phyloP scores from a whole-genome alignment of 2,888 invertebrate species.

The Cataglyphis rosenhaueri region DNA sequence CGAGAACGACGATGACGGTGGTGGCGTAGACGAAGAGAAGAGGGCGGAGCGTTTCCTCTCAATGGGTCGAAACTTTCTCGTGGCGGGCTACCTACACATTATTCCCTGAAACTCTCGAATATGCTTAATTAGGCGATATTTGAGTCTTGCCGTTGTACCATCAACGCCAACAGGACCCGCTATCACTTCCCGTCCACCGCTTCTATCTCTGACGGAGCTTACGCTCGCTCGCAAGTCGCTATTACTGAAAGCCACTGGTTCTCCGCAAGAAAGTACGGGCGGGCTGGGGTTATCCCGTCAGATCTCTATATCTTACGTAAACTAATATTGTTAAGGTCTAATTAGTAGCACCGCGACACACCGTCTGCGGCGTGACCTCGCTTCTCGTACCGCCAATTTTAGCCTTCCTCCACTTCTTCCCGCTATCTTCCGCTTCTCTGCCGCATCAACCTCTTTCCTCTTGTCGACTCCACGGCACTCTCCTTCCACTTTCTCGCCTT shows the following conservation, averaged over 20 bases:
- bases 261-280: slow-evolving; percentile 74
- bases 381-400: slow-evolving; percentile 29
- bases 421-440: slow-evolving; percentile 14
- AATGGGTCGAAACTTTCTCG: slow-evolving; percentile 69
- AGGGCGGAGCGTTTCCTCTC: slow-evolving; percentile 58
- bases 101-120: slow-evolving; percentile 79
- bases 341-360: slow-evolving; percentile 76
- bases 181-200: neutral
- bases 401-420: neutral
- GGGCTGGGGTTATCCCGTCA: slow-evolving; percentile 58
- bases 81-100: slow-evolving; percentile 68
- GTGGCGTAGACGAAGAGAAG: slow-evolving; percentile 33
- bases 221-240: slow-evolving; percentile 71
- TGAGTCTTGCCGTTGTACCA: slow-evolving; percentile 60
- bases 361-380: slow-evolving; percentile 36
- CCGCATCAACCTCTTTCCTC: slow-evolving; percentile 18
- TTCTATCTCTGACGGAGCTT: slow-evolving; percentile 58
- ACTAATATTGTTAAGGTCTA: slow-evolving; percentile 81
- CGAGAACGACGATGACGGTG: slow-evolving; percentile 32
- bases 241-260: slow-evolving; percentile 79
- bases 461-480: neutral
- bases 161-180: slow-evolving; percentile 1
- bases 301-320: slow-evolving; percentile 75
- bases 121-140: slow-evolving; percentile 83
- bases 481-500: slow-evolving; percentile 30